A percentile compares a stretch with the other conserved stretches of the same genome.
These are phyloP conservation scores for Notodromas monacha DNA, from an alignment of 2,888 invertebrate genomes.

Conservation along the genomic window DNA sequence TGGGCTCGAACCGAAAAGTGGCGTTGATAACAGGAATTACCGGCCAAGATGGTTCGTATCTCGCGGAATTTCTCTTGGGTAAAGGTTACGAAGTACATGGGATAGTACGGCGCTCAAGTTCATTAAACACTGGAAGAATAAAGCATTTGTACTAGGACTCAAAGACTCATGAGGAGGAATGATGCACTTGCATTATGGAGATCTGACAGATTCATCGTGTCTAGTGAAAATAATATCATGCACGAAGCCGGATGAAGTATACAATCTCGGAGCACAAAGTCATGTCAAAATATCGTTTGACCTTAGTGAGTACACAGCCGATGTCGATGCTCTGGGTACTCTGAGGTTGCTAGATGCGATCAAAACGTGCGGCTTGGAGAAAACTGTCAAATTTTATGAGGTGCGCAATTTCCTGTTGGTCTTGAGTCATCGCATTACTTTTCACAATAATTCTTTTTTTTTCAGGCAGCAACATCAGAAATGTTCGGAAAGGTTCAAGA, in stretches of 20 bases:
- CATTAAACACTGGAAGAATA: conserved; percentile 84
- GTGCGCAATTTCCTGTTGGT: not conserved
- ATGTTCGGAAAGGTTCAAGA: conserved; percentile 72
- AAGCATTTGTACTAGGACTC: conserved; percentile 80
- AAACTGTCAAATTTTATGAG: conserved; percentile 42
- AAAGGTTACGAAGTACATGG: conserved; percentile 90
- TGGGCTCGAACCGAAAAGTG: not conserved
- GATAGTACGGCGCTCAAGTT: conserved; percentile 65
- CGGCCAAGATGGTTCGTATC: conserved; percentile 49
- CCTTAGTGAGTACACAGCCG: conserved; percentile 80
- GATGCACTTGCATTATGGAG: conserved; percentile 88
- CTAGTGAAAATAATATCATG: conserved; percentile 50
- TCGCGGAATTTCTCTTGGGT: conserved; percentile 62
- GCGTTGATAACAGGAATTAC: not conserved
- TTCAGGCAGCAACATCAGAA: conserved; percentile 83
- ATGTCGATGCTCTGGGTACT: conserved; percentile 85
- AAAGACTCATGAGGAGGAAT: conserved; percentile 31
- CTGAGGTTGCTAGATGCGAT: conserved; percentile 66
- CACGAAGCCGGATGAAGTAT: conserved; percentile 63
- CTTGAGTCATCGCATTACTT: too few species aligned
- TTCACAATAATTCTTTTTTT: too few species aligned
- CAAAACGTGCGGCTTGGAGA: conserved; percentile 48
- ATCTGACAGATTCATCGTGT: conserved; percentile 89
- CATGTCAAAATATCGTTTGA: conserved; percentile 55
- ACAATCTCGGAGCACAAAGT: conserved; percentile 92